Conservation (phyloP, 2,113 vertebrate species). For the Saguinus midas region DNA sequence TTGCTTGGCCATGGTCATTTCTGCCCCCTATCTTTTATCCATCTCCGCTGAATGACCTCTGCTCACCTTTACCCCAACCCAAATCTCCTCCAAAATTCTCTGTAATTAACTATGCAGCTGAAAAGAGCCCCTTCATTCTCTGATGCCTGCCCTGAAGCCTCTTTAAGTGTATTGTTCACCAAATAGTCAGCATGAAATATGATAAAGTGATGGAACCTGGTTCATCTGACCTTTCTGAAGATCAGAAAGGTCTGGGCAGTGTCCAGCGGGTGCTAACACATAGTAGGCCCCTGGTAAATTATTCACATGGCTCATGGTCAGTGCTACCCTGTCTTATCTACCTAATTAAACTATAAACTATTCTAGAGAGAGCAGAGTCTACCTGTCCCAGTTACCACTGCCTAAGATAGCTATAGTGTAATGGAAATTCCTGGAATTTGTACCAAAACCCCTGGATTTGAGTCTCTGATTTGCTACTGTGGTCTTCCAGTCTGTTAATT, state of each 20-base stretch:
- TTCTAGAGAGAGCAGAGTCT: background rate
- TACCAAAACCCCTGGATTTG: background rate
- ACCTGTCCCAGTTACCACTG: background rate
- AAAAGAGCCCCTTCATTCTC: background rate
- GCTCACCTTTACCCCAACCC: background rate
- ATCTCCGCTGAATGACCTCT: background rate
- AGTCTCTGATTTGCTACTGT: background rate
- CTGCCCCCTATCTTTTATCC: background rate
- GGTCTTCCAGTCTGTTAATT: background rate
- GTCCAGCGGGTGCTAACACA: background rate
- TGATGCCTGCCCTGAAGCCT: background rate
- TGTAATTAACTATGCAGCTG: background rate
- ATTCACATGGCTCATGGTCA: background rate
- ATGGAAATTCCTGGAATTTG: background rate
- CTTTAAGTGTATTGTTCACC: background rate
- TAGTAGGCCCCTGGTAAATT: background rate
- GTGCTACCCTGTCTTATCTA: background rate
- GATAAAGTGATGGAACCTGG: background rate
- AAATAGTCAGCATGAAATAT: background rate
- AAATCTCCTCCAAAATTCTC: background rate
- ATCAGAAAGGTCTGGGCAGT: background rate
- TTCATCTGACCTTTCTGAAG: background rate
- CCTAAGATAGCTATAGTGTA: background rate
- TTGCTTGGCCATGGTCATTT: background rate
- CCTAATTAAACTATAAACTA: background rate